A percentile compares a stretch with the other conserved stretches of the same genome.
These are phyloP conservation scores for Phoeniculus purpureus DNA, from an alignment of 2,797 vertebrate species.

Conservation along the genomic window DNA sequence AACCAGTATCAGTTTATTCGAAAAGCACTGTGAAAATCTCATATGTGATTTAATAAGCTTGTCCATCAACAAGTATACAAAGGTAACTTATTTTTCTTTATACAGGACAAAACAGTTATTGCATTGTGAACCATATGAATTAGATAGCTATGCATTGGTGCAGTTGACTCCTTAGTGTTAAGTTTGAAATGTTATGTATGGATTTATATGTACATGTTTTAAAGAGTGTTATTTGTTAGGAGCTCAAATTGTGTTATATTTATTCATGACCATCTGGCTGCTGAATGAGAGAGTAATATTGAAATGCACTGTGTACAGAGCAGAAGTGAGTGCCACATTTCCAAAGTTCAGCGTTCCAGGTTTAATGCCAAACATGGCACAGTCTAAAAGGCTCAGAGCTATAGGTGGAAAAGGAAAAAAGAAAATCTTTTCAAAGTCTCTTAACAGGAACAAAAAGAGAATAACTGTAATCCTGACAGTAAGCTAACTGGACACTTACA, in stretches of 20 bases:
- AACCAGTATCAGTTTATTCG: conserved; percentile 91
- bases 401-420: not conserved
- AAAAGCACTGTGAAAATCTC: conserved; percentile 89
- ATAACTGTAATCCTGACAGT: not conserved
- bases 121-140: not conserved
- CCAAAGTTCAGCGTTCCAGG: conserved; percentile 34
- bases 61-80: conserved; percentile 88
- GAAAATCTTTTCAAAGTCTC: not conserved
- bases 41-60: conserved; percentile 88
- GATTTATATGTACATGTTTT: conserved; percentile 56
- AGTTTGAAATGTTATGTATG: conserved; percentile 36
- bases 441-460: conserved; percentile 36
- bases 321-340: conserved; percentile 59
- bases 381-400: conserved; percentile 42
- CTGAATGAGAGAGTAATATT: conserved; percentile 65
- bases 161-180: conserved; percentile 27
- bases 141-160: not conserved
- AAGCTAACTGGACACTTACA: conserved; percentile 37
- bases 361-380: conserved; percentile 51
- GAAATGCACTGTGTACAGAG: conserved; percentile 56
- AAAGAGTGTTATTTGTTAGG: conserved; percentile 64
- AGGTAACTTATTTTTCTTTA: conserved; percentile 81
- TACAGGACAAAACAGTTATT: not conserved
- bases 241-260: conserved; percentile 63
- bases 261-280: conserved; percentile 60